These are phyloP conservation scores for Ammospiza maritima DNA, from an alignment of 2,797 vertebrate species.

Conservation along the genomic window DNA sequence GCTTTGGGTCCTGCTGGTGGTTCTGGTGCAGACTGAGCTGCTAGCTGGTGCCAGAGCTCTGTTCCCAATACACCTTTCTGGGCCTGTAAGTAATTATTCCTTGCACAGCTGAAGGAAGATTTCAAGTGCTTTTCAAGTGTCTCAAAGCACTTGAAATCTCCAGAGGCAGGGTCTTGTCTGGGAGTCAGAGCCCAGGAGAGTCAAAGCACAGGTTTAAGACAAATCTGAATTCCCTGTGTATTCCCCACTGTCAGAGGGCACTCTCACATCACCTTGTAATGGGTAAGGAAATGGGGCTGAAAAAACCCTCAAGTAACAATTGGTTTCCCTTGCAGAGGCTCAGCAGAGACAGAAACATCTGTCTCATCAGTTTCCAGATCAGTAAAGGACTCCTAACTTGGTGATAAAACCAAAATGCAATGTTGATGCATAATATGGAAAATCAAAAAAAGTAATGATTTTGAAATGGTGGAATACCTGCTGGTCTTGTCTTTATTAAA, in stretches of 20 bases:
- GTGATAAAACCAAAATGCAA: background rate
- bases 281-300: background rate
- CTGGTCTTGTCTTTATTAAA: background rate
- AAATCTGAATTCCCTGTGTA: background rate
- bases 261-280: background rate
- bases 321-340: background rate
- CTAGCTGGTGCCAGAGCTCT: background rate
- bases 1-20: background rate
- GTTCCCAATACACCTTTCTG: background rate
- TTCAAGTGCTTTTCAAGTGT: background rate
- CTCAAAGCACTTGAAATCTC: background rate
- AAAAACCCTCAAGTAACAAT: background rate
- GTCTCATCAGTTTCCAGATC: background rate
- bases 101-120: background rate
- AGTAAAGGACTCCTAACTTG: background rate
- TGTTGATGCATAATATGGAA: background rate
- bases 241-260: background rate
- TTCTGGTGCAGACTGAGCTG: background rate
- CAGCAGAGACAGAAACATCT: background rate
- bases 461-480: background rate
- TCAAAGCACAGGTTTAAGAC: background rate
- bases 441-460: background rate
- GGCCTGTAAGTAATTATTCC: background rate
- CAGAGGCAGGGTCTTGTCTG: background rate
- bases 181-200: background rate